phyloP scores from a whole-genome alignment of 2,888 invertebrate genomes.

The Platycheirus rosarum region DNA sequence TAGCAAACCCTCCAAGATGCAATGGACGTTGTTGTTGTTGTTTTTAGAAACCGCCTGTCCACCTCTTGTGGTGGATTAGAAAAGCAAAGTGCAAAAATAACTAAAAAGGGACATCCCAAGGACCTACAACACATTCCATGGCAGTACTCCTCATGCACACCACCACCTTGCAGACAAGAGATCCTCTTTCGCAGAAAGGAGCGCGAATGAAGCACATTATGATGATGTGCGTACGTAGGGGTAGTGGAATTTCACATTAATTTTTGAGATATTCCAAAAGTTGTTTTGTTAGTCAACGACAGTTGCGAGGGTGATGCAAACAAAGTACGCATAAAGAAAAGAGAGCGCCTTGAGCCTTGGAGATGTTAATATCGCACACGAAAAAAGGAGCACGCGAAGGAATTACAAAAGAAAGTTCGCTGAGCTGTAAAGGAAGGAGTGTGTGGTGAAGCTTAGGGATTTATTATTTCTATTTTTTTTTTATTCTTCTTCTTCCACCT shows the following conservation, averaged over 20 bases:
- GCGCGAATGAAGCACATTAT: constrained; percentile 53
- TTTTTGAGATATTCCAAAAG: constrained; percentile 71
- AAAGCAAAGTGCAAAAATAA: constrained; percentile 22
- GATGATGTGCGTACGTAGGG: constrained; percentile 70
- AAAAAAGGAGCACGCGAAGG: constrained; percentile 40
- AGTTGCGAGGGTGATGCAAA: constrained; percentile 44
- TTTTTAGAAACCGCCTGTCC: constrained; percentile 39
- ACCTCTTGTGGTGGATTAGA: constrained; percentile 42
- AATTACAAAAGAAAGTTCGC: constrained; percentile 65
- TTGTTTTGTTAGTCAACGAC: constrained; percentile 36
- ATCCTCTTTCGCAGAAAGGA: constrained; percentile 2
- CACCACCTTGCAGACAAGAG: constrained; percentile 5
- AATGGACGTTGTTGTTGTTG: constrained; percentile 39
- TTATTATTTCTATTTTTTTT: constrained; percentile 49
- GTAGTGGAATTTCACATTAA: constrained; percentile 72
- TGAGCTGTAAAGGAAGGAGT: constrained; percentile 65
- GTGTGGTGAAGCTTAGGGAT: constrained; percentile 67
- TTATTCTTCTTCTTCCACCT: constrained; percentile 35
- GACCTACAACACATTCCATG: constrained; percentile 50
- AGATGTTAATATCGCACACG: constrained; percentile 30
- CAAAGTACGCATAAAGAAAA: constrained; percentile 72
- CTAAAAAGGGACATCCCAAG: constrained; percentile 49
- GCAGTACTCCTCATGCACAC: background rate
- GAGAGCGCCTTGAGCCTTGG: constrained; percentile 40
- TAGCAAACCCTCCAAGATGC: constrained; percentile 62